Percentiles rank a stretch among this genome's conserved stretches.
Conservation (phyloP, 2,888 invertebrate species). For the Melolontha melolontha region DNA sequence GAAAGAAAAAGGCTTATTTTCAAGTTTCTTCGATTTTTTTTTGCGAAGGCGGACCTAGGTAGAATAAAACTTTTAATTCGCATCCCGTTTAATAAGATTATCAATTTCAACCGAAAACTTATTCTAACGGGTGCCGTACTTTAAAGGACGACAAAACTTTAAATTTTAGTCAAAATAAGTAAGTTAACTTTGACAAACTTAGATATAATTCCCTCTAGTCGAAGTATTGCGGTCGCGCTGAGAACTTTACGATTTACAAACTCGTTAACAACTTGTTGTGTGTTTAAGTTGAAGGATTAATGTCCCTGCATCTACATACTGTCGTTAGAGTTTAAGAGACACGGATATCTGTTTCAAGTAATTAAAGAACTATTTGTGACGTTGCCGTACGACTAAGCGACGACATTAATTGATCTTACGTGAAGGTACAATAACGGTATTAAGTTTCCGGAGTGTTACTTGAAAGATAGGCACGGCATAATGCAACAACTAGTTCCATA, state of each 20-base stretch:
- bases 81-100: conserved; percentile 33
- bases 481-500: too few relatives aligned
- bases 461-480: too few relatives aligned
- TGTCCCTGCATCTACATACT: conserved; percentile 55
- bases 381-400: background rate
- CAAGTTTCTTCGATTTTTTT: too few relatives aligned
- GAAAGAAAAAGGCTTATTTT: too few relatives aligned
- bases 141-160: conserved; percentile 35
- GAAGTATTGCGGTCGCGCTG: conserved; percentile 38
- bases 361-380: conserved; percentile 22
- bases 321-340: conserved; percentile 45
- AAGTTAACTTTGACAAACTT: conserved; percentile 26
- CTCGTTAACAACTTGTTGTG: conserved; percentile 63
- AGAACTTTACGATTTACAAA: conserved; percentile 61
- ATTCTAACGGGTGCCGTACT: conserved; percentile 33
- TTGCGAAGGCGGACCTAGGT: too few relatives aligned
- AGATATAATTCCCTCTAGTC: conserved; percentile 40
- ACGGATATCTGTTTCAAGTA: conserved; percentile 33
- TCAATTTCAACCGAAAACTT: conserved; percentile 32
- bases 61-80: conserved; percentile 15
- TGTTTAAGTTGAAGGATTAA: conserved; percentile 60
- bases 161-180: conserved; percentile 40
- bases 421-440: too few relatives aligned
- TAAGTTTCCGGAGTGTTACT: too few relatives aligned
- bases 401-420: conserved; percentile 1